Evolutionary conservation across 2,888 invertebrate genomes (phyloP).

Genomic region (Oegoconia quadripuncta): DNA sequence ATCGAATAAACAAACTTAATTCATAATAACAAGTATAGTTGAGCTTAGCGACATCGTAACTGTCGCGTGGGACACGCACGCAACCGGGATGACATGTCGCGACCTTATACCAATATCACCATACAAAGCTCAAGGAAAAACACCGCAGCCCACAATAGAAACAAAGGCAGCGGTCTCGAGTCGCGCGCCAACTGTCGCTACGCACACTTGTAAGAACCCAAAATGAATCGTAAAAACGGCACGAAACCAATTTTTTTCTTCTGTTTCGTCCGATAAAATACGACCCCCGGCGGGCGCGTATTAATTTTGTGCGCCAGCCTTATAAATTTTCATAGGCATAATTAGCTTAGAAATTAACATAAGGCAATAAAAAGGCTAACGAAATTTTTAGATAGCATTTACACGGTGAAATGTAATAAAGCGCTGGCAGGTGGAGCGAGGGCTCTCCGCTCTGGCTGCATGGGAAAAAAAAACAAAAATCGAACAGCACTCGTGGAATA

Average conservation of each 20-base stretch:
- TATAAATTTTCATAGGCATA: conserved; percentile 77
- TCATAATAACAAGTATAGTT: conserved; percentile 5
- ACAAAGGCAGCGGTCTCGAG: conserved; percentile 61
- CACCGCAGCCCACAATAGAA: conserved; percentile 47
- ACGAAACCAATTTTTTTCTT: conserved; percentile 50
- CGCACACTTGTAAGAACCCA: conserved; percentile 52
- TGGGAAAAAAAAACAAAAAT: conserved; percentile 31
- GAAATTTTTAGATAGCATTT: conserved; percentile 73
- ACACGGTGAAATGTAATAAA: conserved; percentile 61
- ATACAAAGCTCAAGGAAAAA: conserved; percentile 50
- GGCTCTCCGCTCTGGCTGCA: conserved; percentile 14
- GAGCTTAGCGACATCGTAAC: conserved; percentile 25
- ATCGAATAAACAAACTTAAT: neutral
- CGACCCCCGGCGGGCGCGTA: conserved; percentile 60
- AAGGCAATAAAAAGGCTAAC: conserved; percentile 73
- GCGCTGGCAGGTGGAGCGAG: conserved; percentile 57
- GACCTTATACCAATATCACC: conserved; percentile 61
- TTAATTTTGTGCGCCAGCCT: conserved; percentile 67
- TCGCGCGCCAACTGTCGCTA: conserved; percentile 65
- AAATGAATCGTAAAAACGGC: conserved; percentile 66
- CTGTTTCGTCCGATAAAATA: conserved; percentile 50
- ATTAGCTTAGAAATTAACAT: conserved; percentile 78
- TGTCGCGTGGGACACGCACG: conserved; percentile 26
- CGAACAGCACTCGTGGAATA: conserved; percentile 26
- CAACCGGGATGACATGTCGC: conserved; percentile 32